Evolutionary conservation across 2,888 invertebrate species (phyloP).

Genomic region (Drosophila setosimentum): DNA sequence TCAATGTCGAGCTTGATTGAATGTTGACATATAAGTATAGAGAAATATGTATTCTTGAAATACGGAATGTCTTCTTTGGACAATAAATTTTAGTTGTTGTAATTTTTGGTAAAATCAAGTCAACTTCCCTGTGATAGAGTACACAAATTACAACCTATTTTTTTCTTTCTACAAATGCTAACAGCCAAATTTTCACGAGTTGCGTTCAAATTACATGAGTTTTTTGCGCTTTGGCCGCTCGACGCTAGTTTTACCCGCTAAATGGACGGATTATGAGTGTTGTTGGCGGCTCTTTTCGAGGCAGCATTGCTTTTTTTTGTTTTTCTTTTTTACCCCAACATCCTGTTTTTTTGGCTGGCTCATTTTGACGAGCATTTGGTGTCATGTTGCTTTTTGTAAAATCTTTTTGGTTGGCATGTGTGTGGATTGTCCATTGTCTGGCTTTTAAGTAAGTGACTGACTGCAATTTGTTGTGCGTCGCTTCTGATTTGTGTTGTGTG

Average conservation of each 20-base stretch:
- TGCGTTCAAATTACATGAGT: constrained; percentile 71
- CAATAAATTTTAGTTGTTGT: too few species aligned
- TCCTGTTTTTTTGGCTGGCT: constrained; percentile 22
- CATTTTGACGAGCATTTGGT: constrained; percentile 42
- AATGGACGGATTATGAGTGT: constrained; percentile 77
- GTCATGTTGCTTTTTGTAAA: neutral
- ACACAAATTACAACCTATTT: constrained; percentile 26
- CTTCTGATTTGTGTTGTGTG: constrained; percentile 36
- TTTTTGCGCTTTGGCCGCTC: constrained; percentile 36
- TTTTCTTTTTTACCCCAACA: constrained; percentile 2
- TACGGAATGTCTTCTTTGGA: neutral
- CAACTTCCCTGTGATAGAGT: constrained; percentile 5
- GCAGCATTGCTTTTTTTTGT: constrained; percentile 5
- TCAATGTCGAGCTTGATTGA: neutral
- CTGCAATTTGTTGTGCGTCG: constrained; percentile 55
- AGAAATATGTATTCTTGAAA: neutral
- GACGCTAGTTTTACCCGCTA: constrained; percentile 61
- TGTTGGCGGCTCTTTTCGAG: constrained; percentile 59
- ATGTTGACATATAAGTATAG: neutral
- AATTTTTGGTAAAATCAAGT: neutral
- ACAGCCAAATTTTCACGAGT: constrained; percentile 55
- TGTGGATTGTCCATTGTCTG: constrained; percentile 35
- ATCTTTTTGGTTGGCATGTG: neutral
- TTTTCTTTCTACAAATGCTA: constrained; percentile 13
- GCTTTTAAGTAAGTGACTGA: constrained; percentile 54